These are phyloP conservation scores for Bacillus rossius DNA, from an alignment of 1,140 invertebrate genomes.

Conservation along the genomic window DNA sequence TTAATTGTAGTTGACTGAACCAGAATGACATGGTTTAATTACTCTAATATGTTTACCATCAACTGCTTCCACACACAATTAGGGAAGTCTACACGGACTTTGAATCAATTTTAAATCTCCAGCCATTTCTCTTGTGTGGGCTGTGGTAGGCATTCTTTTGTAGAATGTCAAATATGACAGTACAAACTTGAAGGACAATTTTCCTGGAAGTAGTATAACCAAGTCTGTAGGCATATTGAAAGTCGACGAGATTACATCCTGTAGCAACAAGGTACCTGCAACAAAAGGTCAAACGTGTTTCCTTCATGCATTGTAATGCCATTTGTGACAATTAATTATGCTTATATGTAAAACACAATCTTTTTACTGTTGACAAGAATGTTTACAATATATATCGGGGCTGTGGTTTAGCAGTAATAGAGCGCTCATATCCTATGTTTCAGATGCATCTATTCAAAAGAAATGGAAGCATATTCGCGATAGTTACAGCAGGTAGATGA, in stretches of 20 bases:
- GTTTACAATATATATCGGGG: too few species aligned
- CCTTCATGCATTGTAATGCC: too few species aligned
- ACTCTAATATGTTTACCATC: slow-evolving; percentile 37
- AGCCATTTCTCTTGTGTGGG: slow-evolving; percentile 28
- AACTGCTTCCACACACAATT: slow-evolving; percentile 32
- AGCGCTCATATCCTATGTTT: not conserved
- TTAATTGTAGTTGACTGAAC: slow-evolving; percentile 36
- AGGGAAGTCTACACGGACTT: slow-evolving; percentile 32
- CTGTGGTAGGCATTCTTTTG: slow-evolving; percentile 23
- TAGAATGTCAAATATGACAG: slow-evolving; percentile 28
- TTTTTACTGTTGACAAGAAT: too few species aligned
- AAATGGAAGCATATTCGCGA: too few species aligned
- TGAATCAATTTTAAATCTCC: slow-evolving; percentile 26
- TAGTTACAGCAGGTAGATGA: too few species aligned
- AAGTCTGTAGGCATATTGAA: too few species aligned
- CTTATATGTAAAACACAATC: too few species aligned
- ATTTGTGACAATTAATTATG: too few species aligned
- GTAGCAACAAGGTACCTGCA: slow-evolving; percentile 9
- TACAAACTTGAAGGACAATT: slow-evolving; percentile 30
- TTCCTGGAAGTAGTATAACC: slow-evolving; percentile 20
- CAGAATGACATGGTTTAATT: slow-evolving; percentile 22
- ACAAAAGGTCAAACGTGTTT: too few species aligned
- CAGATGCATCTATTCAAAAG: too few species aligned
- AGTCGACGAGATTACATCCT: too few species aligned
- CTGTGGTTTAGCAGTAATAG: too few species aligned